Evolutionary conservation across 2,113 vertebrate species (phyloP).

Genomic region (Erythrolamprus reginae): DNA sequence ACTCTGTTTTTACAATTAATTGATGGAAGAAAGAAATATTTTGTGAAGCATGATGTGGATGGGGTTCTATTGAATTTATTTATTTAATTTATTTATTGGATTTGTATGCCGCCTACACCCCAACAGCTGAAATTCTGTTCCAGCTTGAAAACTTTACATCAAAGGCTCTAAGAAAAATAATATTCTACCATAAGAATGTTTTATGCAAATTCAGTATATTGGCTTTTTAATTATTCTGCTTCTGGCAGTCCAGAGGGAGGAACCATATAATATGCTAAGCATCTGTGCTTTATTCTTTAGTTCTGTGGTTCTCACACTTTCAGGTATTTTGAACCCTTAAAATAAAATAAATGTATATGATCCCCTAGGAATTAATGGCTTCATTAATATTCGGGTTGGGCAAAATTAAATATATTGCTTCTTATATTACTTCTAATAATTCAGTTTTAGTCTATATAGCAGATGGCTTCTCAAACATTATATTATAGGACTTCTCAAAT

Average conservation of each 20-base stretch:
- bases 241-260: neutral
- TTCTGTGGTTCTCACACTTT: neutral
- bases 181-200: neutral
- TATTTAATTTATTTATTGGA: no score
- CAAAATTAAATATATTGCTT: neutral
- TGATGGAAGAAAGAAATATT: neutral
- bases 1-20: neutral
- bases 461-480: neutral
- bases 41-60: neutral
- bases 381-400: neutral
- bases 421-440: neutral
- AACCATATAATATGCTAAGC: neutral
- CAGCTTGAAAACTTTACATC: neutral
- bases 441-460: neutral
- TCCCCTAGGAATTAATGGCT: neutral
- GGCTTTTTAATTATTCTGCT: neutral
- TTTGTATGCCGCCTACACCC: no score
- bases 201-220: neutral
- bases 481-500: neutral
- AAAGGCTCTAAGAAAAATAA: neutral
- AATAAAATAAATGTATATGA: neutral
- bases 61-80: neutral
- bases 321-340: neutral
- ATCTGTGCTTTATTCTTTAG: neutral
- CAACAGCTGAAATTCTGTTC: neutral